A percentile compares a stretch with the other conserved stretches of the same genome.
Evolutionary conservation across 1,140 invertebrate species (phyloP).

Genomic region (Drosophila mayri): DNA sequence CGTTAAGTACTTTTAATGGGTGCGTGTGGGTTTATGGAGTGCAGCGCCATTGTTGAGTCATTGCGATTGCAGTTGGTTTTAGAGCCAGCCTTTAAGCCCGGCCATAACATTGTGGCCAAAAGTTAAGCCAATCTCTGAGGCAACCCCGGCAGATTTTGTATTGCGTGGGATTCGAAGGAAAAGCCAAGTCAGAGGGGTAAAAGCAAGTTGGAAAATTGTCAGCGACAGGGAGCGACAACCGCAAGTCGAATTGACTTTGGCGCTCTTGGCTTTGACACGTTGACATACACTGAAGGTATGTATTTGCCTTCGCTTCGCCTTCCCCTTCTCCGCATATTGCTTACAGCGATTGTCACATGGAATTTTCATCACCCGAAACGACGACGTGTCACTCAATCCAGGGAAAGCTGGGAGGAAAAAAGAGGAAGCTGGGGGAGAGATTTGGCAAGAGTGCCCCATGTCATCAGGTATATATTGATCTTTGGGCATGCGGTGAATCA

Average conservation of each 20-base stretch:
- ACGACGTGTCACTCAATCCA: conserved; percentile 41
- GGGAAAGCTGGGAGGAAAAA: background rate
- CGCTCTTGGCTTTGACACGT: conserved; percentile 80
- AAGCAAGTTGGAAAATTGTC: conserved; percentile 44
- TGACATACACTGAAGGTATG: conserved; percentile 81
- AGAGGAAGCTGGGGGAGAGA: background rate
- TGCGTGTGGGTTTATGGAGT: conserved; percentile 33
- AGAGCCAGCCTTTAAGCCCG: conserved; percentile 9
- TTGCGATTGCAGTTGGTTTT: conserved; percentile 12
- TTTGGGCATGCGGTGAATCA: conserved; percentile 13
- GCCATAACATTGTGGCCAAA: conserved; percentile 42
- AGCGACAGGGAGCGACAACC: conserved; percentile 59
- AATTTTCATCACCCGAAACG: conserved; percentile 70
- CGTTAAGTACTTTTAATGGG: conserved; percentile 75
- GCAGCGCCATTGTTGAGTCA: conserved; percentile 46
- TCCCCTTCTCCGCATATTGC: conserved; percentile 52
- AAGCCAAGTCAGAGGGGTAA: conserved; percentile 1
- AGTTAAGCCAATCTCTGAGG: conserved; percentile 41
- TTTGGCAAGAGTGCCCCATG: conserved; percentile 56
- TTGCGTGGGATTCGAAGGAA: background rate
- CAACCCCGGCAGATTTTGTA: conserved; percentile 13
- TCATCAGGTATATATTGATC: conserved; percentile 78
- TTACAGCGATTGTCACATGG: conserved; percentile 76
- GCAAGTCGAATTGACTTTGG: conserved; percentile 79
- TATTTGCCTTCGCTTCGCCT: conserved; percentile 38